Conservation (phyloP, 2,113 vertebrate genomes). For the Oenanthe oenanthe region DNA sequence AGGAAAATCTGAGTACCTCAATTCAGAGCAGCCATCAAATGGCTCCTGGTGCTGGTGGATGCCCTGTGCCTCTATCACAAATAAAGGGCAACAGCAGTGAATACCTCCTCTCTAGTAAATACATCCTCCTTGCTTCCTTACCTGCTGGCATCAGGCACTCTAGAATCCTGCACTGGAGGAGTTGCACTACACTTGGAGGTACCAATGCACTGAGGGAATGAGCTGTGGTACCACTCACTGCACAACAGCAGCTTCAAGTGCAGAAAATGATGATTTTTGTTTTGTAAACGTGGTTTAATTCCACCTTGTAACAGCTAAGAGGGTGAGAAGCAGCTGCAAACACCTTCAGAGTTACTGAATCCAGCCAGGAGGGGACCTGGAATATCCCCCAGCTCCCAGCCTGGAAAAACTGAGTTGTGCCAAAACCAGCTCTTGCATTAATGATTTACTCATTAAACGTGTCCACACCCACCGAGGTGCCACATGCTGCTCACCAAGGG, state of each 20-base stretch:
- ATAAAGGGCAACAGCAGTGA: neutral
- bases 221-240: neutral
- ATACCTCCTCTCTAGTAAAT: neutral
- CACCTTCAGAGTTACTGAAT: neutral
- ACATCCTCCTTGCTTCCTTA: neutral
- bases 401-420: neutral
- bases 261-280: neutral
- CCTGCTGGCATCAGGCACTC: neutral
- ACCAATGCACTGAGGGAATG: neutral
- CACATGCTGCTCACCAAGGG: neutral
- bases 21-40: neutral
- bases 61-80: neutral
- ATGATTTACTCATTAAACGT: neutral
- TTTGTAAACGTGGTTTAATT: neutral
- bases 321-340: neutral
- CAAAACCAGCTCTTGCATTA: accelerated
- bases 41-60: neutral
- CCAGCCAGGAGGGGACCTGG: neutral
- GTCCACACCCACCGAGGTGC: accelerated
- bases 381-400: neutral
- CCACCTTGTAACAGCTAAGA: neutral
- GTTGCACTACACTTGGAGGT: neutral
- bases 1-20: neutral
- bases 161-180: neutral
- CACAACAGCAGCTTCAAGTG: neutral